These are phyloP conservation scores for Andrena minutula DNA, from an alignment of 2,888 invertebrate species.

Conservation along the genomic window DNA sequence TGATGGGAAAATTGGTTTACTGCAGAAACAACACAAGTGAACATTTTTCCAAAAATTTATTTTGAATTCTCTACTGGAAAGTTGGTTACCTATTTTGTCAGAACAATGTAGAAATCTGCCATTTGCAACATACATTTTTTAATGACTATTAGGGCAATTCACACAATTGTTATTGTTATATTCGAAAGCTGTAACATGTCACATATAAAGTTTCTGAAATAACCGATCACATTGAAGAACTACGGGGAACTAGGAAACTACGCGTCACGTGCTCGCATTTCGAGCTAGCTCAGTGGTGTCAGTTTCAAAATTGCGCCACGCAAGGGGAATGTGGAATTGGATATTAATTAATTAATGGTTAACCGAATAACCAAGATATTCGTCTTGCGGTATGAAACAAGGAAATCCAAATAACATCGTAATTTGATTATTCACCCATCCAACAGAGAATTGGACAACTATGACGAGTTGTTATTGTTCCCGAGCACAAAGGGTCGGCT, in stretches of 20 bases:
- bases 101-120: no score
- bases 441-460: slow-evolving; percentile 76
- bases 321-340: slow-evolving; percentile 72
- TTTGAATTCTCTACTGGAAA: background rate
- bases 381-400: slow-evolving; percentile 45
- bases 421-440: slow-evolving; percentile 78
- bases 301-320: background rate
- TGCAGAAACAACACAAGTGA: no score
- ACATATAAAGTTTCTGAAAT: background rate
- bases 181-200: background rate
- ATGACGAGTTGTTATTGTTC: slow-evolving; percentile 69
- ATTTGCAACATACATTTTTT: background rate
- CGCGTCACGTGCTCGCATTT: background rate
- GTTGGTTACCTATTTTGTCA: no score
- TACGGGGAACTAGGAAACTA: background rate
- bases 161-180: background rate
- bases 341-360: slow-evolving; percentile 78
- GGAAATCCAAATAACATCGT: slow-evolving; percentile 68
- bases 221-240: background rate
- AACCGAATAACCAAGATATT: slow-evolving; percentile 42
- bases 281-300: background rate
- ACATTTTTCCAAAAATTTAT: background rate
- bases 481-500: slow-evolving; percentile 73
- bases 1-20: no score
- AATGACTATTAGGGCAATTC: background rate